A percentile compares a stretch with the other conserved stretches of the same genome.
These are phyloP conservation scores for Notospermus geniculatus DNA, from an alignment of 1,140 invertebrate genomes.

Conservation along the genomic window DNA sequence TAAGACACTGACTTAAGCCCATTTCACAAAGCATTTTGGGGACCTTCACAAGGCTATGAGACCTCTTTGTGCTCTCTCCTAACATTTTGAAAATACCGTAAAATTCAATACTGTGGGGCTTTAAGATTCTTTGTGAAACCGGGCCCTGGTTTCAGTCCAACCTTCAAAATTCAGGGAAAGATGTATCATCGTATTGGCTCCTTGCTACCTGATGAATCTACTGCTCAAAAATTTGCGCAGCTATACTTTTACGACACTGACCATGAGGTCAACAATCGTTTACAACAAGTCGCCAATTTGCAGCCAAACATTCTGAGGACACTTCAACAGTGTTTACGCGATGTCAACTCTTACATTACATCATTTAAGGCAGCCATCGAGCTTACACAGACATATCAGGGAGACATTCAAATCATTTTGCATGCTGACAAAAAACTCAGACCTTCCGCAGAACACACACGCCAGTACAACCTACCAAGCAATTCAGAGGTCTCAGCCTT, in stretches of 20 bases:
- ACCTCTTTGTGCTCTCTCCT: too few species aligned
- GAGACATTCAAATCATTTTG: constrained; percentile 25
- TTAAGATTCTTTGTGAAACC: too few species aligned
- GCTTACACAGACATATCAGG: background rate
- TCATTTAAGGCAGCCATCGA: constrained; percentile 6
- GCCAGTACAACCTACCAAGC: constrained; percentile 50
- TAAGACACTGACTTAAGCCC: too few species aligned
- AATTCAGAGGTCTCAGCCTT: constrained; percentile 47
- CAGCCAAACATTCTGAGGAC: background rate
- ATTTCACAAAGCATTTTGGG: too few species aligned
- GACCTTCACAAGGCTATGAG: too few species aligned
- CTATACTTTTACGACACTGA: constrained; percentile 1
- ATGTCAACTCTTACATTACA: background rate
- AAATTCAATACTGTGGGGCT: too few species aligned
- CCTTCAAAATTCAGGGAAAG: too few species aligned
- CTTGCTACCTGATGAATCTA: too few species aligned
- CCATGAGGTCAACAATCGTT: background rate
- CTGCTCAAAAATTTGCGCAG: background rate
- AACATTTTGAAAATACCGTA: too few species aligned
- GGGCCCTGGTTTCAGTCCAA: too few species aligned
- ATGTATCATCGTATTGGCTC: too few species aligned
- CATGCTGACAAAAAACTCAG: constrained; percentile 47
- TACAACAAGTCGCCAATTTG: background rate
- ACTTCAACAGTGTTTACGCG: background rate
- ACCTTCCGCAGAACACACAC: constrained; percentile 53